These are phyloP conservation scores for Alcis repandata DNA, from an alignment of 2,888 invertebrate genomes.

Conservation along the genomic window DNA sequence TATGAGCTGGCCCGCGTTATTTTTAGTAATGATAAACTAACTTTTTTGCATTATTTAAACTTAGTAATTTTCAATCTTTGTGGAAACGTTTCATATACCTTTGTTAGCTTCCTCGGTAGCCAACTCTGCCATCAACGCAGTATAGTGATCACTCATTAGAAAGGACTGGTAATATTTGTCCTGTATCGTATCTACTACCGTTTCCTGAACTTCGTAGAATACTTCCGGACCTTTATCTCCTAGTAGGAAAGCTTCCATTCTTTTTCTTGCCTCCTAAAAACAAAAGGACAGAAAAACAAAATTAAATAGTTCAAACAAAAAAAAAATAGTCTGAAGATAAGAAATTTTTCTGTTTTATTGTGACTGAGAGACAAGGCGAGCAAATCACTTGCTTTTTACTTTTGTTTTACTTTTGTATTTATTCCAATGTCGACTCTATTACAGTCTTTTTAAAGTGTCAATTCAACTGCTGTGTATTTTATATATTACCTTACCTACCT, in stretches of 20 bases:
- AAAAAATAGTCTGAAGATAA: too few species aligned
- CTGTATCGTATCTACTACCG: slow-evolving; percentile 92
- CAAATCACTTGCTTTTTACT: too few species aligned
- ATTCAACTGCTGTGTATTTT: too few species aligned
- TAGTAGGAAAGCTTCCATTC: slow-evolving; percentile 95
- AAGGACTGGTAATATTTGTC: slow-evolving; percentile 96
- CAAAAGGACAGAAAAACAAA: background rate
- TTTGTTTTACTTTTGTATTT: too few species aligned
- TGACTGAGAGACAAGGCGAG: too few species aligned
- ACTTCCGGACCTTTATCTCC: slow-evolving; percentile 96
- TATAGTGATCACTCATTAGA: slow-evolving; percentile 94
- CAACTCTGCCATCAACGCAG: slow-evolving; percentile 89
- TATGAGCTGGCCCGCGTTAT: too few species aligned
- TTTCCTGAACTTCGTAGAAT: slow-evolving; percentile 94
- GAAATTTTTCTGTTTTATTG: too few species aligned
- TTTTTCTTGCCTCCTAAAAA: slow-evolving; percentile 91
- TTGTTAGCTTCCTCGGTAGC: slow-evolving; percentile 87
- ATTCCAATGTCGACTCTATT: background rate
- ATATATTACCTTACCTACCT: slow-evolving; percentile 80
- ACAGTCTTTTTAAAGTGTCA: background rate
- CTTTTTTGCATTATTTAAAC: too few species aligned
- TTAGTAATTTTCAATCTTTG: too few species aligned
- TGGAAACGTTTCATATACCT: slow-evolving; percentile 66
- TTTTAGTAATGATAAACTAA: too few species aligned
- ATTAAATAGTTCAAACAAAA: background rate